A percentile compares a stretch with the other conserved stretches of the same genome.
These are phyloP conservation scores for Erebia aethiops DNA, from an alignment of 2,888 invertebrate species.

Conservation along the genomic window DNA sequence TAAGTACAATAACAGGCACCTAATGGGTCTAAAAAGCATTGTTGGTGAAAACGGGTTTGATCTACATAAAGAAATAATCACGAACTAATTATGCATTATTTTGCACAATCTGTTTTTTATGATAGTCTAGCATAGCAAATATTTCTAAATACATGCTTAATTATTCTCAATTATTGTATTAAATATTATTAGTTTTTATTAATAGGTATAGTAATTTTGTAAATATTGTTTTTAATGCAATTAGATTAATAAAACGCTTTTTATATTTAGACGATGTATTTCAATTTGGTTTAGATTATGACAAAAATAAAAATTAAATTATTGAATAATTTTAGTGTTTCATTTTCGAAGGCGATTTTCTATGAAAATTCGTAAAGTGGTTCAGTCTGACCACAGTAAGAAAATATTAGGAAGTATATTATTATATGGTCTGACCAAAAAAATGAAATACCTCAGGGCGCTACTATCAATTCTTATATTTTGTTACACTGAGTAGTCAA, in stretches of 20 bases:
- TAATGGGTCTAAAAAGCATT: too few species aligned
- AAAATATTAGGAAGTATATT: too few species aligned
- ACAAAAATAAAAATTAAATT: conserved; percentile 68
- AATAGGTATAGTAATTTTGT: conserved; percentile 41
- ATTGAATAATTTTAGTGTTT: conserved; percentile 61
- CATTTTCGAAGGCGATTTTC: not conserved
- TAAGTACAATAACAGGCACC: too few species aligned
- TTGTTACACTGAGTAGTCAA: too few species aligned
- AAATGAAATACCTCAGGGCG: too few species aligned
- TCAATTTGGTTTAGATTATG: conserved; percentile 57
- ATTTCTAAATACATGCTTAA: conserved; percentile 4
- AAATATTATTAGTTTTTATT: conserved; percentile 24
- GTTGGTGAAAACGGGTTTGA: too few species aligned
- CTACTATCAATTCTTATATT: too few species aligned
- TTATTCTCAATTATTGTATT: conserved; percentile 8
- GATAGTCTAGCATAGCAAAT: conserved; percentile 7
- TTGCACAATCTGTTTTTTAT: not conserved
- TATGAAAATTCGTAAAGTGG: too few species aligned
- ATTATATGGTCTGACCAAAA: too few species aligned
- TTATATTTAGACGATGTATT: conserved; percentile 62
- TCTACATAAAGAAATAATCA: not conserved
- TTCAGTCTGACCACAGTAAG: too few species aligned
- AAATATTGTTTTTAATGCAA: conserved; percentile 56
- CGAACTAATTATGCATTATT: not conserved
- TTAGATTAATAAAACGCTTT: conserved; percentile 65